phyloP scores from a whole-genome alignment of 2,797 vertebrate genomes.

The Pantherophis vulpinus region DNA sequence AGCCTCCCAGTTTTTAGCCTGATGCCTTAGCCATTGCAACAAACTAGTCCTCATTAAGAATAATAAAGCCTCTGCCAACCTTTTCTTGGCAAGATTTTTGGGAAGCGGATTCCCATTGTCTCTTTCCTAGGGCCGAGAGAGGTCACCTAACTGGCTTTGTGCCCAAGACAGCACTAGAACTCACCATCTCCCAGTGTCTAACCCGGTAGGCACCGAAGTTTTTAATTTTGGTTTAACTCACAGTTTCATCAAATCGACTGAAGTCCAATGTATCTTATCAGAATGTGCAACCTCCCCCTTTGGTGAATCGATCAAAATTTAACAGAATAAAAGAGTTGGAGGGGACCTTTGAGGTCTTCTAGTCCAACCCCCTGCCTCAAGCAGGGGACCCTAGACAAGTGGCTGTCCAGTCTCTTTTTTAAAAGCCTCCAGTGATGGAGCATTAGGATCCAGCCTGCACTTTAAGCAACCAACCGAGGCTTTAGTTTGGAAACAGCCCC shows the following conservation, averaged over 20 bases:
- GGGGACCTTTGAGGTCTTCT: not conserved
- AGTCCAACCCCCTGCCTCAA: not conserved
- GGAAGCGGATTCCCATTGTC: not conserved
- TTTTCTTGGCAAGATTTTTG: not conserved
- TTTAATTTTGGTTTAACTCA: not conserved
- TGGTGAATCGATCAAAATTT: not conserved
- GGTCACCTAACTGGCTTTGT: not conserved
- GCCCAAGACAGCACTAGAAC: not conserved
- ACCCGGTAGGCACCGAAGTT: not conserved
- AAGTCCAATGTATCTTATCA: not conserved
- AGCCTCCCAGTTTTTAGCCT: not conserved
- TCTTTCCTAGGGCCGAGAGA: not conserved
- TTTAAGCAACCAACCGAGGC: not conserved
- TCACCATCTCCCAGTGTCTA: not conserved
- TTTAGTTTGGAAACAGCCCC: not conserved
- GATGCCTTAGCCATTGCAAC: not conserved
- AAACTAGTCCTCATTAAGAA: not conserved
- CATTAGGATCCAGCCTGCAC: not conserved
- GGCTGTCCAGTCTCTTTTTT: not conserved
- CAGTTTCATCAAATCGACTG: not conserved
- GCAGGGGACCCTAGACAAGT: not conserved
- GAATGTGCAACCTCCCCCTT: not conserved
- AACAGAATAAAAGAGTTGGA: not conserved
- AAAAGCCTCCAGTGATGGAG: not conserved
- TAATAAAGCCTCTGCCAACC: not conserved